Conservation (phyloP, 2,888 invertebrate genomes). For the Poecilobothrus nobilitatus region DNA sequence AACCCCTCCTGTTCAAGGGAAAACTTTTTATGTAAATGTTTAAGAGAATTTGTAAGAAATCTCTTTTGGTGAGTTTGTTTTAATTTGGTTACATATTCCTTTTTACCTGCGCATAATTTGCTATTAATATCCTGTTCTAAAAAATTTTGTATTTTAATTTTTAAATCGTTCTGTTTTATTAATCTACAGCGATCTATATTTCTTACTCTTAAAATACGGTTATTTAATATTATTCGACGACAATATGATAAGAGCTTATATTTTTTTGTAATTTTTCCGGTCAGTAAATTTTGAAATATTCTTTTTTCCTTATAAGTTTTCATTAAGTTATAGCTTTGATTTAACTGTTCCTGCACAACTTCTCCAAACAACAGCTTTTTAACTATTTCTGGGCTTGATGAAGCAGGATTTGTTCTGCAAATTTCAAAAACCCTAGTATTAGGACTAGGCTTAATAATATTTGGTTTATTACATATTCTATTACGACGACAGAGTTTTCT, state of each 20-base stretch:
- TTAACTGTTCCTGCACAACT: background rate
- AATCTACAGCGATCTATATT: background rate
- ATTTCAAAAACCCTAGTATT: background rate
- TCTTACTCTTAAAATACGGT: background rate
- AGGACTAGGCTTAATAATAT: background rate
- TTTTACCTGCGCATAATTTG: background rate
- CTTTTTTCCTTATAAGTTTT: background rate
- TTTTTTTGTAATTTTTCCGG: conserved; percentile 5
- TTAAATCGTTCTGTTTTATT: background rate
- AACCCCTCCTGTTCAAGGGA: background rate
- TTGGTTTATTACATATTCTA: too few species aligned
- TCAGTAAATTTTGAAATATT: background rate
- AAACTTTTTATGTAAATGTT: background rate
- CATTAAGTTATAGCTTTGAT: background rate
- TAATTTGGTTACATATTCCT: background rate
- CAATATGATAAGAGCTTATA: background rate
- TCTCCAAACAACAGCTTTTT: background rate
- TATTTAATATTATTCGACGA: background rate
- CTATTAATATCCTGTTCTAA: background rate
- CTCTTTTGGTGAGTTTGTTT: conserved; percentile 5
- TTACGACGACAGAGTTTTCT: too few species aligned
- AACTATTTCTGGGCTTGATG: background rate
- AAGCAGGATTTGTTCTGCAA: background rate
- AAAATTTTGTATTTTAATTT: conserved; percentile 2
- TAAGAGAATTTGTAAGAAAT: background rate